These are phyloP conservation scores for Anthopleura xanthogrammica DNA, from an alignment of 92 coral and sea anemone genomes.

Conservation along the genomic window DNA sequence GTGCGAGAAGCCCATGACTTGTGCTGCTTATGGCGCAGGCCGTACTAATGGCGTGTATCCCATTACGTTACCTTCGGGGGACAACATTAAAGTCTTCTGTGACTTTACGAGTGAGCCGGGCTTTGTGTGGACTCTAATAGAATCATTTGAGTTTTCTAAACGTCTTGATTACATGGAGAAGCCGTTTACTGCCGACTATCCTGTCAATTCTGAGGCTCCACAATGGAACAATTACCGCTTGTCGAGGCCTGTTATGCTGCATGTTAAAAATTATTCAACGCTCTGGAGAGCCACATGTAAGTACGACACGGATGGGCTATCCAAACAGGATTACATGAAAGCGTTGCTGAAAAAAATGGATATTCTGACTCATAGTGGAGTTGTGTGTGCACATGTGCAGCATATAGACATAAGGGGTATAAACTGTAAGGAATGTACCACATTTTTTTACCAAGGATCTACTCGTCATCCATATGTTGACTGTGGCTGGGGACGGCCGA, in stretches of 20 bases:
- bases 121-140: constrained; percentile 40
- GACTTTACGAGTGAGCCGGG: constrained; percentile 31
- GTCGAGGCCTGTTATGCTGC: constrained; percentile 15
- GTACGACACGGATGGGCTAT: constrained; percentile 14
- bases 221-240: constrained; percentile 30
- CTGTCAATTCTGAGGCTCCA: constrained; percentile 1
- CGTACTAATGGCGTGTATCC: constrained; percentile 11
- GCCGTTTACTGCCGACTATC: constrained; percentile 1
- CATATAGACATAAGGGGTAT: constrained; percentile 11
- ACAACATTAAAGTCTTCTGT: constrained; percentile 20
- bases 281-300: constrained; percentile 39
- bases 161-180: neutral
- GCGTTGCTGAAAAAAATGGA: constrained; percentile 8
- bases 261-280: constrained; percentile 13
- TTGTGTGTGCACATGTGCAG: constrained; percentile 5
- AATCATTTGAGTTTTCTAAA: constrained; percentile 25
- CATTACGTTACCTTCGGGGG: constrained; percentile 3
- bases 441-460: neutral
- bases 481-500: neutral
- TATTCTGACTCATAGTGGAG: neutral
- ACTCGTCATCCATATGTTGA: constrained; percentile 1
- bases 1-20: constrained; percentile 25
- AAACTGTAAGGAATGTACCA: constrained; percentile 17
- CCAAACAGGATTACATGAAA: constrained; percentile 15
- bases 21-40: neutral